phyloP scores from a whole-genome alignment of 2,888 invertebrate genomes.

The Cryptops parisi region DNA sequence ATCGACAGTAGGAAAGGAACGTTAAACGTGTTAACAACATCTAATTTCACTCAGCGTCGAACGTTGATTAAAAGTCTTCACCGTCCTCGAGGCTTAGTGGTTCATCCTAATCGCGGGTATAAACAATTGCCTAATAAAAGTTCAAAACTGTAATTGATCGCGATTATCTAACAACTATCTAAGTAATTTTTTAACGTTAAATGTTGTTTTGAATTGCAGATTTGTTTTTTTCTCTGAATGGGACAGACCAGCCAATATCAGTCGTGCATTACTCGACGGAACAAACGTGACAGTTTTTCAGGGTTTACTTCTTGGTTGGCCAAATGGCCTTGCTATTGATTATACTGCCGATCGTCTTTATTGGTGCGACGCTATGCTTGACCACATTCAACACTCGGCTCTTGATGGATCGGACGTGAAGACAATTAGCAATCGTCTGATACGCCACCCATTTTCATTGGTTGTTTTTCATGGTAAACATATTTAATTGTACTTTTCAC shows the following conservation, averaged over 20 bases:
- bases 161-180: too few relatives aligned
- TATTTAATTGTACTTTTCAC: conserved; percentile 7
- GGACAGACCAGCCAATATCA: conserved; percentile 93
- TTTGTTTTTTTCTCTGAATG: conserved; percentile 92
- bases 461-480: conserved; percentile 50
- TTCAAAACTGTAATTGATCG: not conserved
- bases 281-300: conserved; percentile 70
- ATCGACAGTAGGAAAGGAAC: conserved; percentile 90
- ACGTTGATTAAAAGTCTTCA: conserved; percentile 75
- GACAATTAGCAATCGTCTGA: conserved; percentile 72
- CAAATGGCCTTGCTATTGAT: conserved; percentile 90
- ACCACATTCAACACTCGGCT: conserved; percentile 88
- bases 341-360: conserved; percentile 74
- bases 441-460: conserved; percentile 80
- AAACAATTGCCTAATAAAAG: conserved; percentile 11
- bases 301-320: conserved; percentile 89
- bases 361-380: conserved; percentile 93
- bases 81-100: conserved; percentile 87
- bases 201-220: too few relatives aligned
- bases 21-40: conserved; percentile 76
- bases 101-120: conserved; percentile 82
- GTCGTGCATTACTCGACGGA: conserved; percentile 81
- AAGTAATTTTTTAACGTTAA: too few relatives aligned
- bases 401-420: conserved; percentile 80
- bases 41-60: conserved; percentile 66